A percentile compares a stretch with the other conserved stretches of the same genome.
phyloP scores from a whole-genome alignment of 2,113 vertebrate genomes.

The Pelmatolapia mariae region DNA sequence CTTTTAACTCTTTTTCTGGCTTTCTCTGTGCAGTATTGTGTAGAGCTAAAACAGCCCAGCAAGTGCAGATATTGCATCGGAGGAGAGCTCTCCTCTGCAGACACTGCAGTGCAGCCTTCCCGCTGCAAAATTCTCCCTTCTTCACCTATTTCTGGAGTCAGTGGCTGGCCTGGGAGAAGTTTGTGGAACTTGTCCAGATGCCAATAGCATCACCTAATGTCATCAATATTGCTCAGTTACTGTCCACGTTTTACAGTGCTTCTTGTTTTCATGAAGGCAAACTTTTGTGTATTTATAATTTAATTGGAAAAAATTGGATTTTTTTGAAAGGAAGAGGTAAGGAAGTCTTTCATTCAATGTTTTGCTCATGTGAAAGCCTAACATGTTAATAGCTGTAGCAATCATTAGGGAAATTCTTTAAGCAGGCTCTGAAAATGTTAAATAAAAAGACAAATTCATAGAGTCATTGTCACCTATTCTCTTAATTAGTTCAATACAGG shows the following conservation, averaged over 20 bases:
- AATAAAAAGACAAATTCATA: not conserved
- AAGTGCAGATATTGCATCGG: slow-evolving; percentile 19
- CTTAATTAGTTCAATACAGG: not conserved
- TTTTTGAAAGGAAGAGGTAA: not conserved
- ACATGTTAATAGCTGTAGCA: not conserved
- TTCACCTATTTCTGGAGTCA: slow-evolving; percentile 49
- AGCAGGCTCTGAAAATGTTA: not conserved
- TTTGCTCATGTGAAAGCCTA: not conserved
- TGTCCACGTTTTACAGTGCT: not conserved
- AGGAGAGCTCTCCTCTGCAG: slow-evolving; percentile 45
- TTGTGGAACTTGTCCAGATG: slow-evolving; percentile 53
- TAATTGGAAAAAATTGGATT: not conserved
- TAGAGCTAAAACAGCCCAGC: not conserved
- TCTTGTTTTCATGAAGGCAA: not conserved
- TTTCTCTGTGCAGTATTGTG: not conserved
- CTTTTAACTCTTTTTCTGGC: not conserved
- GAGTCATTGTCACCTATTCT: not conserved
- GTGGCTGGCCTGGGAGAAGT: slow-evolving; percentile 23
- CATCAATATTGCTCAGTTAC: slow-evolving; percentile 26
- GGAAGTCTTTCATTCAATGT: not conserved
- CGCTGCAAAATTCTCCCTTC: slow-evolving; percentile 20
- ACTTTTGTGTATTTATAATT: not conserved
- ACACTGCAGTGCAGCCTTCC: slow-evolving; percentile 65
- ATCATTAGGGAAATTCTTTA: not conserved
- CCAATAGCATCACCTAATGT: slow-evolving; percentile 20